A percentile compares a stretch with the other conserved stretches of the same genome.
Conservation (phyloP, 2,888 invertebrate genomes). For the Cryptosula pallasiana region DNA sequence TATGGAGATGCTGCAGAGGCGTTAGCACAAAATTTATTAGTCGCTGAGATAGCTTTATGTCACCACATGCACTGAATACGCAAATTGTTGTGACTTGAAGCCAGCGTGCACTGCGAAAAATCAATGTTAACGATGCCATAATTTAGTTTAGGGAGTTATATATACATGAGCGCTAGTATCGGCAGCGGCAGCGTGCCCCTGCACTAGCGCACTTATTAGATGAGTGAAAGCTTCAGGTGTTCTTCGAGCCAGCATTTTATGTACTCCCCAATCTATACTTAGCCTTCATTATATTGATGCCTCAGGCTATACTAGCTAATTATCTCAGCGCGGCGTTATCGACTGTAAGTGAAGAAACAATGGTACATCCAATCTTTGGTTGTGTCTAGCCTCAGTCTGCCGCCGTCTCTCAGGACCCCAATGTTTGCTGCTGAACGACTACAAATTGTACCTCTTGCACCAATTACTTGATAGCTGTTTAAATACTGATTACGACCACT, state of each 20-base stretch:
- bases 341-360: background rate
- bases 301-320: background rate
- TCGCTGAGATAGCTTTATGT: no score
- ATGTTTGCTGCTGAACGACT: background rate
- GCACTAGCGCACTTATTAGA: background rate
- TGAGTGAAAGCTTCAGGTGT: background rate
- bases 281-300: background rate
- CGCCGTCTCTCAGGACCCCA: background rate
- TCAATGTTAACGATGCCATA: slow-evolving; percentile 6
- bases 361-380: background rate
- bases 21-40: no score
- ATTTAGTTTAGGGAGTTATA: background rate
- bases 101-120: no score
- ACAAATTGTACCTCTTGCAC: background rate
- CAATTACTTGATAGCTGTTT: no score
- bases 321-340: background rate
- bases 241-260: background rate
- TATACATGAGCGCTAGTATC: background rate
- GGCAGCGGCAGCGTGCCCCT: background rate
- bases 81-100: no score
- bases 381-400: background rate
- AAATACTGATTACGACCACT: no score
- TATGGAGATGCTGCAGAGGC: no score
- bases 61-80: no score
- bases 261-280: slow-evolving; percentile 7